Base-by-base conservation (phyloP, 2,888 invertebrate genomes). In the Furcula furcula region DNA sequence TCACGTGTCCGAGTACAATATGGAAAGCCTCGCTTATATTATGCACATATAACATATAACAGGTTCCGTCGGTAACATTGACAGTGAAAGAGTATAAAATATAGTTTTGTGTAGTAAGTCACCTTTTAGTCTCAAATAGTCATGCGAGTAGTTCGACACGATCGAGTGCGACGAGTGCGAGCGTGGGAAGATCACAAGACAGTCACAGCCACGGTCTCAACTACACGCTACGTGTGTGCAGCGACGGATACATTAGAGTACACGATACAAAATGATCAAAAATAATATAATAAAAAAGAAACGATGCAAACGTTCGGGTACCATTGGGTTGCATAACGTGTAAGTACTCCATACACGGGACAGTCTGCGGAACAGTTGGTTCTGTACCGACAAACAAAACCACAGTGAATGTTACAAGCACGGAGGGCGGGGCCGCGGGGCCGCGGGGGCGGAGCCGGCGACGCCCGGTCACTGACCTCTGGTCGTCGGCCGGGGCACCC, bases 101-200 rank as follows among this genome's bases (percentile, higher is more conserved):
- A n/a, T 84, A 91, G 91, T 91, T 92, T 92, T 91, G 91, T 91
- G 92, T 92, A 92, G 92, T 92, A 92, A 91, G 92, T 92, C 92
- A 92, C 92, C 92, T 91, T 90, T 88, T 73, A 41, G 55, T 55
- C 63, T 70, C 67, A 73, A 76, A 65, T 56, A 72, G 68, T 70
- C 86, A 86, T 86, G 86, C 84, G 71, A 73, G 62, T 65, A 60
- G 51, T 59, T 46, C 51, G 44, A 42, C 32, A 43, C 28, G 25
- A 19, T 20, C 28, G 50, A 35, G 60, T 51, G 59, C 55, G 46
- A 42, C 46, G 47, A 46, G 52, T 47, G 45, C 37, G 34, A 42
- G 55, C 52, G 60, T 46, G 47, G 40, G 38, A 28, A 52, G 44
- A 74, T 65, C 60, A 73, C 70, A 74, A 73, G 63, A 80, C 78